Conservation (phyloP, 2,113 vertebrate genomes). For the Boulengeromyrus knoepffleri region DNA sequence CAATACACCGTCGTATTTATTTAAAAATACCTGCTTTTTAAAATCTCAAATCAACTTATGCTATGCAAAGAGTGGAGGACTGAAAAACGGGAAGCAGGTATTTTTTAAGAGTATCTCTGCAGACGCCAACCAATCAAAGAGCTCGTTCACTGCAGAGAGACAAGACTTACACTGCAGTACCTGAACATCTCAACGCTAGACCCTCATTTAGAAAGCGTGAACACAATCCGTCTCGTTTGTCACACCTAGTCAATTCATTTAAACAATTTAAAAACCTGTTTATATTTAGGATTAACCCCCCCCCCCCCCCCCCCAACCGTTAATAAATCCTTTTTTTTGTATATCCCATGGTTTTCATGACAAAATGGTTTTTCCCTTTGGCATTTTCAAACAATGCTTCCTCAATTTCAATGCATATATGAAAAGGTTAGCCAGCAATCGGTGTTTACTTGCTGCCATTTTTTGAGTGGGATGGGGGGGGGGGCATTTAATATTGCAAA, state of each 20-base stretch:
- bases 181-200: not conserved
- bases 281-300: not conserved
- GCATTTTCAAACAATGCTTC: slow-evolving; percentile 9
- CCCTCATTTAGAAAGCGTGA: not conserved
- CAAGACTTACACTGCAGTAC: not conserved
- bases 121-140: not conserved
- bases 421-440: slow-evolving; percentile 5
- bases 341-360: not conserved
- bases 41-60: not conserved
- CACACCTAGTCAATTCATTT: not conserved
- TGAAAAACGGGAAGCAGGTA: not conserved
- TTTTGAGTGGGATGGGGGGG: not conserved
- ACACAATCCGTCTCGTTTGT: not conserved
- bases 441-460: not conserved
- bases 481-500: not conserved
- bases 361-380: not conserved
- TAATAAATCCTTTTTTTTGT: not conserved
- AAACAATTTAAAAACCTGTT: not conserved
- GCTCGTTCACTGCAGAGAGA: not conserved
- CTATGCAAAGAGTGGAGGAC: not conserved
- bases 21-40: not conserved
- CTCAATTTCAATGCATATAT: not conserved
- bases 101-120: not conserved
- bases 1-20: not conserved
- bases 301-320: not conserved